These are phyloP conservation scores for Chrysotoxum bicinctum DNA, from an alignment of 2,888 invertebrate genomes.

Conservation along the genomic window DNA sequence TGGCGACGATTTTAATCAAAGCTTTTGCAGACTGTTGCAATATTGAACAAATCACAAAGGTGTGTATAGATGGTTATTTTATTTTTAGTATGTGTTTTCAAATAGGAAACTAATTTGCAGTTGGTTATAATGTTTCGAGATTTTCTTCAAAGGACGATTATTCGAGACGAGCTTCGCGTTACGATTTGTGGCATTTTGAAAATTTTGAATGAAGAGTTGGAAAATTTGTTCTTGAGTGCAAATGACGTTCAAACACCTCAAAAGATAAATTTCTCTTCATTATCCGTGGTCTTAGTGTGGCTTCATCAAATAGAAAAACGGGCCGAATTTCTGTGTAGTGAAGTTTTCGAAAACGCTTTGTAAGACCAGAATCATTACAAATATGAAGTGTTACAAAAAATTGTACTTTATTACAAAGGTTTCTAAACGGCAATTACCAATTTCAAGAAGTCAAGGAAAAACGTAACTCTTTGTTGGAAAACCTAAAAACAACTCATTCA, in stretches of 20 bases:
- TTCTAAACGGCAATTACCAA: constrained; percentile 75
- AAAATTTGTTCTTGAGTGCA: constrained; percentile 74
- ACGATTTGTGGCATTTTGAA: constrained; percentile 82
- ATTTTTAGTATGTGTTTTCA: neutral
- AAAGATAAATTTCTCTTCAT: constrained; percentile 84
- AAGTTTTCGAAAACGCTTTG: constrained; percentile 75
- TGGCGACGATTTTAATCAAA: constrained; percentile 84
- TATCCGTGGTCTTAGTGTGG: constrained; percentile 90
- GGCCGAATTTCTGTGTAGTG: neutral
- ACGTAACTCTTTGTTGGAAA: constrained; percentile 81
- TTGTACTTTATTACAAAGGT: neutral
- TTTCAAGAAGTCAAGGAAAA: constrained; percentile 75
- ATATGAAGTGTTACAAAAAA: neutral
- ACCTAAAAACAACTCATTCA: constrained; percentile 82
- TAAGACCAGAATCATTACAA: neutral
- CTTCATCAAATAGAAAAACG: constrained; percentile 83
- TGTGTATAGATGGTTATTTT: constrained; percentile 72
- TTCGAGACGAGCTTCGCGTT: constrained; percentile 83
- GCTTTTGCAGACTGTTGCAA: constrained; percentile 85
- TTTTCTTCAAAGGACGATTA: constrained; percentile 83
- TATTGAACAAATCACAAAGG: constrained; percentile 84
- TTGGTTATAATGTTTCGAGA: constrained; percentile 82
- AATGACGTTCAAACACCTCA: constrained; percentile 74
- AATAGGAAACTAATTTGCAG: constrained; percentile 53
- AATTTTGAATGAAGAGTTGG: constrained; percentile 80